Percentiles rank a stretch among this genome's conserved stretches.
Evolutionary conservation across 92 coral and sea anemone species (phyloP).

Genomic region (Epizoanthus scotinus): DNA sequence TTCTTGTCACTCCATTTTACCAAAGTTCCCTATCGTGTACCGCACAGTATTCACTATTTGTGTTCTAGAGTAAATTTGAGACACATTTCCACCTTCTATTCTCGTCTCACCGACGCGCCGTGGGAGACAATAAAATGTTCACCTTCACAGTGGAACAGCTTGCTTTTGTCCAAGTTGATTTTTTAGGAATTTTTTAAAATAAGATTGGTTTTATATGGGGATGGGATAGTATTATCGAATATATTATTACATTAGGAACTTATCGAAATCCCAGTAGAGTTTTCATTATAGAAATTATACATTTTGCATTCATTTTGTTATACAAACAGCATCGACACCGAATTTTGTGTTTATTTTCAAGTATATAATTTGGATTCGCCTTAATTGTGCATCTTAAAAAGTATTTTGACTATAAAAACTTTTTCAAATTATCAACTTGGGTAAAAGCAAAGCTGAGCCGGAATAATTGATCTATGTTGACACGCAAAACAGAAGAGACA

Average conservation of each 20-base stretch:
- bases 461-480: neutral
- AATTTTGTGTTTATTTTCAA: too few relatives aligned
- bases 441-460: neutral
- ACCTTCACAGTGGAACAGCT: neutral
- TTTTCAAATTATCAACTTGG: constrained; percentile 17
- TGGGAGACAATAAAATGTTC: neutral
- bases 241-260: neutral
- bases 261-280: neutral
- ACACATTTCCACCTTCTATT: too few relatives aligned
- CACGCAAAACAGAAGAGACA: too few relatives aligned
- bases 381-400: neutral
- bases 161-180: constrained; percentile 29
- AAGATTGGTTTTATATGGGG: constrained; percentile 22
- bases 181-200: neutral
- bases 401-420: neutral
- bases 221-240: neutral
- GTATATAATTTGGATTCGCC: too few relatives aligned
- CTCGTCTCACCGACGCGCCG: too few relatives aligned
- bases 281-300: constrained; percentile 5
- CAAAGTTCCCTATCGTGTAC: too few relatives aligned
- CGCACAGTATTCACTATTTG: too few relatives aligned
- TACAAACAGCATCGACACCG: neutral
- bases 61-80: too few relatives aligned
- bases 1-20: too few relatives aligned
- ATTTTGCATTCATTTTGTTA: constrained; percentile 5